Conservation (phyloP, 2,888 invertebrate genomes). For the Conus canariensis region DNA sequence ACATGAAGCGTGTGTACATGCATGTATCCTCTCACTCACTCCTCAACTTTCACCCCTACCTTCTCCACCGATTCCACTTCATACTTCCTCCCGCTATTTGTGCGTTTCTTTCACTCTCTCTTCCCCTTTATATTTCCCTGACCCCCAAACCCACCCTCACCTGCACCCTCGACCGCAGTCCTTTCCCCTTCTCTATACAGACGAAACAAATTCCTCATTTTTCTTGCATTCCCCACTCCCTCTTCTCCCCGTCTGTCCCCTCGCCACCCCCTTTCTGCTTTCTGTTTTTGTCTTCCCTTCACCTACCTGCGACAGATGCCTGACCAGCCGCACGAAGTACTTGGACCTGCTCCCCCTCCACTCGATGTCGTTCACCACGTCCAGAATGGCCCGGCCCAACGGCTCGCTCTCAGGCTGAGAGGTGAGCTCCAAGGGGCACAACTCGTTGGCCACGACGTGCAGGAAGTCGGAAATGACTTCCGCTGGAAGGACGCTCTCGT, state of each 20-base stretch:
- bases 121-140: too few species aligned
- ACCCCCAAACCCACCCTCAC: too few species aligned
- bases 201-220: not conserved
- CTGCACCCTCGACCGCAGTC: too few species aligned
- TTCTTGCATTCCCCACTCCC: not conserved
- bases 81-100: not conserved
- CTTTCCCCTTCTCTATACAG: too few species aligned
- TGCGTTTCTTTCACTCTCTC: too few species aligned
- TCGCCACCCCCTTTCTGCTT: not conserved
- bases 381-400: not conserved
- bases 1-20: not conserved
- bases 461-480: conserved; percentile 27
- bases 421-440: not conserved
- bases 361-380: conserved; percentile 34
- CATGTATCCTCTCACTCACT: not conserved
- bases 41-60: not conserved
- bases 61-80: not conserved
- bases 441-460: not conserved
- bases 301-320: conserved; percentile 7
- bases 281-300: not conserved
- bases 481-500: not conserved
- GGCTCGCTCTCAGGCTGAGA: not conserved
- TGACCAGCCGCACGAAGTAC: conserved; percentile 1
- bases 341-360: not conserved
- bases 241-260: not conserved